Conservation (phyloP, 2,113 vertebrate genomes). For the Nesogale talazaci region DNA sequence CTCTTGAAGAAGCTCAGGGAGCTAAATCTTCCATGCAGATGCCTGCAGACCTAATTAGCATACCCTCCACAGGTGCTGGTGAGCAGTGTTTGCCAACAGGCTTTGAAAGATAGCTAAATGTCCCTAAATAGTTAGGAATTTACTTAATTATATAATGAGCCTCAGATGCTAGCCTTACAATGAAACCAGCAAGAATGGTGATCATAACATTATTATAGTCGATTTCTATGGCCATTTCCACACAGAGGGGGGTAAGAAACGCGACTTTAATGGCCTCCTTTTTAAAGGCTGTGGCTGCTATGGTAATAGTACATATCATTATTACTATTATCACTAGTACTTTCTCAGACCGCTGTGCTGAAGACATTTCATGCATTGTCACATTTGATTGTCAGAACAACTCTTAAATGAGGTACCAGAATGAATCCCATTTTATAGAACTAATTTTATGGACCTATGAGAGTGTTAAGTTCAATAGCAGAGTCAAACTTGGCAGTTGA, state of each 20-base stretch:
- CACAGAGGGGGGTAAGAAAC: not conserved
- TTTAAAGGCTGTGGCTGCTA: not conserved
- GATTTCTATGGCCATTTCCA: not conserved
- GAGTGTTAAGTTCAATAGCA: not conserved
- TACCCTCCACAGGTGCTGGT: slow-evolving; percentile 37
- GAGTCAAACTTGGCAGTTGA: not conserved
- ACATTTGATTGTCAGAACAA: slow-evolving; percentile 29
- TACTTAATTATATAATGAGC: slow-evolving; percentile 30
- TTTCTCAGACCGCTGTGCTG: not conserved
- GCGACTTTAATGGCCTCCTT: not conserved
- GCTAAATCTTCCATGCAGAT: slow-evolving; percentile 44
- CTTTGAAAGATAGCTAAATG: slow-evolving; percentile 58
- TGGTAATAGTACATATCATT: not conserved
- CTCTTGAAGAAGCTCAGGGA: not conserved
- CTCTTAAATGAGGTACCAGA: not conserved
- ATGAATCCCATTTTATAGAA: not conserved
- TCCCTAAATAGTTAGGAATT: slow-evolving; percentile 35
- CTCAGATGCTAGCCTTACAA: not conserved
- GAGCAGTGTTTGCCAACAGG: slow-evolving; percentile 57
- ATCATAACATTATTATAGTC: not conserved
- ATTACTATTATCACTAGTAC: not conserved
- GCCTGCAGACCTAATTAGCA: slow-evolving; percentile 56
- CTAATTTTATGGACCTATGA: not conserved
- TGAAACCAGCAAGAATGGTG: not conserved
- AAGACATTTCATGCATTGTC: not conserved